Conservation (phyloP, 2,888 invertebrate genomes). For the Lagria hirta region DNA sequence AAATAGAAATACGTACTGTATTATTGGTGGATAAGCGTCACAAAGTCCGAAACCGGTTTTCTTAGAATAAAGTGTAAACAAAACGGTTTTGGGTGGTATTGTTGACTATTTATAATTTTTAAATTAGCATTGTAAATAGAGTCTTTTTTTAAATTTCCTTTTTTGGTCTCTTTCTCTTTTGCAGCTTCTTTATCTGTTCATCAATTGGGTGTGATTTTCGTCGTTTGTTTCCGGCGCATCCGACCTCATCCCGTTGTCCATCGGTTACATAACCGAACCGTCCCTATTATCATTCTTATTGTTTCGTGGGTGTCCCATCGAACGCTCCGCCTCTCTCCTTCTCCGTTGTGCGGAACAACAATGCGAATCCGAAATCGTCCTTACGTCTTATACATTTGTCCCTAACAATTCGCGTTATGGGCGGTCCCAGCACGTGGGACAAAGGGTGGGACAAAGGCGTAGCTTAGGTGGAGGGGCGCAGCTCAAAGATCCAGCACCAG, state of each 20-base stretch:
- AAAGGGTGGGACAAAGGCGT: constrained; percentile 48
- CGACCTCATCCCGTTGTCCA: constrained; percentile 9
- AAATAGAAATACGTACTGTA: too few species aligned
- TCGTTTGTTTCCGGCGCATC: constrained; percentile 2
- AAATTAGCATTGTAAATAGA: too few species aligned
- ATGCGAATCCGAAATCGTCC: constrained; percentile 53
- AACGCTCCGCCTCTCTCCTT: constrained; percentile 36
- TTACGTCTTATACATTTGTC: constrained; percentile 44
- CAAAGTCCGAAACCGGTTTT: too few species aligned
- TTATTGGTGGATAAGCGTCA: too few species aligned
- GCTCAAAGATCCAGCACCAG: constrained; percentile 41
- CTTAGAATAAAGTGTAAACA: too few species aligned
- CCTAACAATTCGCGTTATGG: constrained; percentile 51
- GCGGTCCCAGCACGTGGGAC: constrained; percentile 52
- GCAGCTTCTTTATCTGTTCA: too few species aligned
- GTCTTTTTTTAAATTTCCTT: too few species aligned
- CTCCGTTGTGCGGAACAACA: too few species aligned
- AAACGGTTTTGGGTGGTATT: too few species aligned
- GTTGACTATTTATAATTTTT: too few species aligned
- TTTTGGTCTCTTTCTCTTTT: too few species aligned
- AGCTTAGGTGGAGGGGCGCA: constrained; percentile 43
- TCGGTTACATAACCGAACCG: constrained; percentile 33
- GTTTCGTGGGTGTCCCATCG: constrained; percentile 48
- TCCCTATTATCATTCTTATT: constrained; percentile 44
- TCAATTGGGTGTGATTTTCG: constrained; percentile 1